Conservation (phyloP, 2,888 invertebrate species). For the Papilio protenor region DNA sequence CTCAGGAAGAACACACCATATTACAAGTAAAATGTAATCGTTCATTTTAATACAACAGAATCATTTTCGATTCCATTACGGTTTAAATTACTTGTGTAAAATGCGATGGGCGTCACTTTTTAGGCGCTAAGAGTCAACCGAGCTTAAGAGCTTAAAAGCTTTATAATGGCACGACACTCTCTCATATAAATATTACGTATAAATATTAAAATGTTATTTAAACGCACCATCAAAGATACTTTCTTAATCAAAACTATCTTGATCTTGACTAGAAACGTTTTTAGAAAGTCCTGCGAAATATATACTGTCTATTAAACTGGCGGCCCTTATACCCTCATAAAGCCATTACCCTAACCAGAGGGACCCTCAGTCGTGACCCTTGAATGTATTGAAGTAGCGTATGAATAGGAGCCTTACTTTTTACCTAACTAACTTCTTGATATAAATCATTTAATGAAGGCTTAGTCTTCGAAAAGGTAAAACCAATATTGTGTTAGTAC, state of each 20-base stretch:
- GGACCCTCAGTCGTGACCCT: slow-evolving; percentile 23
- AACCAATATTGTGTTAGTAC: background rate
- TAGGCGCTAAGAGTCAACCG: slow-evolving; percentile 65
- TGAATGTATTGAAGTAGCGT: slow-evolving; percentile 8
- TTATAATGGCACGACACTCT: slow-evolving; percentile 49
- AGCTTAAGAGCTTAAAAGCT: slow-evolving; percentile 73
- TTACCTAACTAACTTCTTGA: slow-evolving; percentile 3
- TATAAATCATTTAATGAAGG: slow-evolving; percentile 10
- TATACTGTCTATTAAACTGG: slow-evolving; percentile 30
- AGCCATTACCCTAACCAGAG: slow-evolving; percentile 29
- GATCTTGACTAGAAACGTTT: slow-evolving; percentile 47
- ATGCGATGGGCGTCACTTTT: slow-evolving; percentile 60
- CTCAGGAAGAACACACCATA: background rate
- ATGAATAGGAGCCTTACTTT: slow-evolving; percentile 20
- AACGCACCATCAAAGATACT: slow-evolving; percentile 40
- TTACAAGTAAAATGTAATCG: background rate
- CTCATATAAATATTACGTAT: background rate
- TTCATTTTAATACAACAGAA: background rate
- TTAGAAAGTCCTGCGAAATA: slow-evolving; percentile 55
- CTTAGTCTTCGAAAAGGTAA: background rate
- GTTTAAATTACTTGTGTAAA: slow-evolving; percentile 38
- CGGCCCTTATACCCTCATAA: slow-evolving; percentile 23
- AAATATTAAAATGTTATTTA: background rate
- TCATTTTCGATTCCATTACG: slow-evolving; percentile 25
- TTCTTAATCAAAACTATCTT: slow-evolving; percentile 14